These are phyloP conservation scores for Lanistes nyassanus DNA, from an alignment of 1,140 invertebrate genomes.

Conservation along the genomic window DNA sequence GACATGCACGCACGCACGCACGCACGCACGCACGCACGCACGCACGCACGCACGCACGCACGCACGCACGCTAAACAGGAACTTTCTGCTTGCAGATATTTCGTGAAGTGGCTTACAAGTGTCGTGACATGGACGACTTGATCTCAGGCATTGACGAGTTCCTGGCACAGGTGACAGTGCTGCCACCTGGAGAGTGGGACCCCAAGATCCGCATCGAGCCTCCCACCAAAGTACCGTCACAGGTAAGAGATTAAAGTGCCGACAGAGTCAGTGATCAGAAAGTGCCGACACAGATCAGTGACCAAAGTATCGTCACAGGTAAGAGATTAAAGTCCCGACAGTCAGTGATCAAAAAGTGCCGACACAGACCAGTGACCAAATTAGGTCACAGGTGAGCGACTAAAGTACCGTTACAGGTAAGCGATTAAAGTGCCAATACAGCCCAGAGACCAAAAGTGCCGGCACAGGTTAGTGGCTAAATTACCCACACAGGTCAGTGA, in stretches of 20 bases:
- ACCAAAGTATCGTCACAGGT: neutral
- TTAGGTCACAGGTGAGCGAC: too few species aligned
- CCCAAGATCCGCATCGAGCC: slow-evolving; percentile 60
- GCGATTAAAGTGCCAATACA: too few species aligned
- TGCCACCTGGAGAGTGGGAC: slow-evolving; percentile 88
- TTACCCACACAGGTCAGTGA: neutral
- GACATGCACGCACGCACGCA: too few species aligned
- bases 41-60: neutral
- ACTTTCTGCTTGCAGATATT: slow-evolving; percentile 74
- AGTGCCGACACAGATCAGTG: too few species aligned
- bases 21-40: neutral
- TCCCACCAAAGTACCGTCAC: slow-evolving; percentile 51
- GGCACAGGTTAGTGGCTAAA: neutral
- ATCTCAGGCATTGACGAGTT: slow-evolving; percentile 95
- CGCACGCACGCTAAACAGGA: too few species aligned
- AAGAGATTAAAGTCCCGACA: neutral
- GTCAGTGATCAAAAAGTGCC: neutral
- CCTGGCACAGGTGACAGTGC: slow-evolving; percentile 91
- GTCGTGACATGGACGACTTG: slow-evolving; percentile 82
- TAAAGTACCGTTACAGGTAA: too few species aligned
- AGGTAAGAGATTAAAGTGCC: slow-evolving; percentile 47
- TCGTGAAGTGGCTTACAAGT: slow-evolving; percentile 91
- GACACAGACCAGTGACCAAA: too few species aligned
- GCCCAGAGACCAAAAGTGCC: too few species aligned
- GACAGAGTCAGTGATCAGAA: too few species aligned